These are phyloP conservation scores for Priocnemis perturbator DNA, from an alignment of 2,888 invertebrate species.

Conservation along the genomic window DNA sequence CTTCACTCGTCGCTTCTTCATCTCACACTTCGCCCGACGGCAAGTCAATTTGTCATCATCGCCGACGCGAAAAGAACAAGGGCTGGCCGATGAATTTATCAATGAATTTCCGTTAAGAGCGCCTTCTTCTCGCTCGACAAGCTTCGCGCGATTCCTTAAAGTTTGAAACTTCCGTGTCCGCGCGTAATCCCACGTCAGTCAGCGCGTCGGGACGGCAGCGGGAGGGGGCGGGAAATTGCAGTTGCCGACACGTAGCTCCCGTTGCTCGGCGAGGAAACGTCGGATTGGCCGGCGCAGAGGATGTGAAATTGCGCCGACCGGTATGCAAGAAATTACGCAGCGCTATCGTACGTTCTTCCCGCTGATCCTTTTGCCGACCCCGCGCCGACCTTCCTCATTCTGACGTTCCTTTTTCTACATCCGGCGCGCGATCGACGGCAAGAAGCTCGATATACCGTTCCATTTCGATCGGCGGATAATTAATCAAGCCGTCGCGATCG, in stretches of 20 bases:
- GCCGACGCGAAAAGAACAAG: too few relatives aligned
- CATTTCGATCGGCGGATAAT: slow-evolving; percentile 28
- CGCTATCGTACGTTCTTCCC: slow-evolving; percentile 7
- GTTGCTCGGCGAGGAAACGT: slow-evolving; percentile 17
- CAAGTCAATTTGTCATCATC: too few relatives aligned
- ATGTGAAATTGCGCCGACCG: slow-evolving; percentile 24
- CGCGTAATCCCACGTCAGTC: slow-evolving; percentile 32
- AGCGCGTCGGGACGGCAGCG: slow-evolving; percentile 9
- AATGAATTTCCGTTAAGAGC: slow-evolving; percentile 10
- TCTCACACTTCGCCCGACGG: too few relatives aligned
- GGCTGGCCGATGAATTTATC: not conserved
- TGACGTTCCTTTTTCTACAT: slow-evolving; percentile 18
- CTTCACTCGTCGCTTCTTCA: too few relatives aligned
- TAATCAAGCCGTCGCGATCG: slow-evolving; percentile 24
- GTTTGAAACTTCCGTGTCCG: not conserved
- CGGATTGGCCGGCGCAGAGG: slow-evolving; percentile 18
- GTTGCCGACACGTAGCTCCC: slow-evolving; percentile 32
- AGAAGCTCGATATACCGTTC: slow-evolving; percentile 22
- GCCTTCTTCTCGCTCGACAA: not conserved
- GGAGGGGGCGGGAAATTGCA: slow-evolving; percentile 27
- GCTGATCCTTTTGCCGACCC: not conserved
- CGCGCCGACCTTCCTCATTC: slow-evolving; percentile 27
- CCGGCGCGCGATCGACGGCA: not conserved
- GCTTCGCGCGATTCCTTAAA: too few relatives aligned
- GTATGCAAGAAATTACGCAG: slow-evolving; percentile 30